A percentile compares a stretch with the other conserved stretches of the same genome.
Conservation (phyloP, 2,888 invertebrate species). For the Amphipyra tragopoginis region DNA sequence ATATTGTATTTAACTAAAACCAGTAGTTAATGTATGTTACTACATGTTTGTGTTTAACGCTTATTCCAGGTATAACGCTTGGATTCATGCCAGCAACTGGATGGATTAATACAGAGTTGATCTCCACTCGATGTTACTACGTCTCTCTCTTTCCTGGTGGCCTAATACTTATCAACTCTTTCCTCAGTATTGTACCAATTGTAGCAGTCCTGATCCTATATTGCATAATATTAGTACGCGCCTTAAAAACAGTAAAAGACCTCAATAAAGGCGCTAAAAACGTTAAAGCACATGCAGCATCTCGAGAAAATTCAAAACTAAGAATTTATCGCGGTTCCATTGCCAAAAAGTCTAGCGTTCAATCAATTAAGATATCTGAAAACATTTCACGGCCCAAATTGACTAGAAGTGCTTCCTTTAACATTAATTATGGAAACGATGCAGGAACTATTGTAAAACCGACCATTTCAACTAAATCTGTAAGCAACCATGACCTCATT, state of each 20-base stretch:
- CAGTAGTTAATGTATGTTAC: constrained; percentile 35
- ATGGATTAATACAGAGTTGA: constrained; percentile 82
- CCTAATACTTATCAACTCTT: constrained; percentile 88
- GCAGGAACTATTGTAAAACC: constrained; percentile 32
- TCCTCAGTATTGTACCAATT: constrained; percentile 88
- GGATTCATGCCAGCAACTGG: constrained; percentile 91
- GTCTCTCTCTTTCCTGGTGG: constrained; percentile 88
- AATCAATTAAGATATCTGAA: constrained; percentile 59
- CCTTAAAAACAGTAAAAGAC: constrained; percentile 84
- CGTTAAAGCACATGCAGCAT: constrained; percentile 53
- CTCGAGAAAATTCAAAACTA: constrained; percentile 67
- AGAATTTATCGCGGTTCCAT: constrained; percentile 76
- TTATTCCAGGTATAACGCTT: constrained; percentile 85
- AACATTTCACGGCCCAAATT: constrained; percentile 57
- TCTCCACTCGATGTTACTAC: constrained; percentile 86
- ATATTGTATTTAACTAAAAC: constrained; percentile 27
- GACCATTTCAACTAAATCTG: constrained; percentile 63
- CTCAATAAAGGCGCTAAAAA: constrained; percentile 72
- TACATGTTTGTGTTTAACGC: constrained; percentile 54
- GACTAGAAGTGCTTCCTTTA: constrained; percentile 77
- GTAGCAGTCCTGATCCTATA: constrained; percentile 86
- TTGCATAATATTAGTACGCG: constrained; percentile 89
- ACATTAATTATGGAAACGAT: constrained; percentile 54
- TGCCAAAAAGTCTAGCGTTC: constrained; percentile 47
- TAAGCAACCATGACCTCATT: constrained; percentile 74